phyloP scores from a whole-genome alignment of 2,888 invertebrate species.

The Oxyscelio sp. region DNA sequence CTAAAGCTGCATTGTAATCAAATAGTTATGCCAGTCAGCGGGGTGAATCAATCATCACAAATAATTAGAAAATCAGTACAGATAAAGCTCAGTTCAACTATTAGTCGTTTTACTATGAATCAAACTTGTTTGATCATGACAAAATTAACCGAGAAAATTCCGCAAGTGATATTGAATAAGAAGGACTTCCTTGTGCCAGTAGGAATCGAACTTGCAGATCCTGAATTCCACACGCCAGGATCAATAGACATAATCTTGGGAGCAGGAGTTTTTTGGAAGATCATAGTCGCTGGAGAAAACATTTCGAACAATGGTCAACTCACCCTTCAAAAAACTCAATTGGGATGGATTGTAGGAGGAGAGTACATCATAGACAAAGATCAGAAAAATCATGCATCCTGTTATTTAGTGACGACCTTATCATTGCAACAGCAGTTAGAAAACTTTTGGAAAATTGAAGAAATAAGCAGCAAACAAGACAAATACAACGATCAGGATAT shows the following conservation, averaged over 20 bases:
- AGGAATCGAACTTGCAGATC: too few species aligned
- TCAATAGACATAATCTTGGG: too few species aligned
- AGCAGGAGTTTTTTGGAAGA: too few species aligned
- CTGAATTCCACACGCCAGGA: too few species aligned
- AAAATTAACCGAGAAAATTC: background rate
- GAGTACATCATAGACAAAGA: background rate
- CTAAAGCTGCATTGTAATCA: background rate
- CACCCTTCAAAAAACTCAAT: too few species aligned
- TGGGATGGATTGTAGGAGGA: slow-evolving; percentile 41
- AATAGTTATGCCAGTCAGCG: background rate
- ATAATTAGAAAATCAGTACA: background rate
- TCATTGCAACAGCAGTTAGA: background rate
- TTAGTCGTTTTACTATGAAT: background rate
- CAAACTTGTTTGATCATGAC: slow-evolving; percentile 7
- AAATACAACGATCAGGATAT: background rate
- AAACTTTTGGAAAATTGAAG: background rate
- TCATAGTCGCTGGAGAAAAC: too few species aligned
- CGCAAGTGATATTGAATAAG: too few species aligned
- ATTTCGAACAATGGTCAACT: too few species aligned
- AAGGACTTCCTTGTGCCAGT: too few species aligned
- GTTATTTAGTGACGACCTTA: background rate
- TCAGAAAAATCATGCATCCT: too few species aligned
- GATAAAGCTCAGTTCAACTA: background rate
- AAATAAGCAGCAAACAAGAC: too few species aligned
- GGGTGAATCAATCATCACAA: background rate